Conservation (phyloP, 2,113 vertebrate genomes). For the Amblyopsis rosae region DNA sequence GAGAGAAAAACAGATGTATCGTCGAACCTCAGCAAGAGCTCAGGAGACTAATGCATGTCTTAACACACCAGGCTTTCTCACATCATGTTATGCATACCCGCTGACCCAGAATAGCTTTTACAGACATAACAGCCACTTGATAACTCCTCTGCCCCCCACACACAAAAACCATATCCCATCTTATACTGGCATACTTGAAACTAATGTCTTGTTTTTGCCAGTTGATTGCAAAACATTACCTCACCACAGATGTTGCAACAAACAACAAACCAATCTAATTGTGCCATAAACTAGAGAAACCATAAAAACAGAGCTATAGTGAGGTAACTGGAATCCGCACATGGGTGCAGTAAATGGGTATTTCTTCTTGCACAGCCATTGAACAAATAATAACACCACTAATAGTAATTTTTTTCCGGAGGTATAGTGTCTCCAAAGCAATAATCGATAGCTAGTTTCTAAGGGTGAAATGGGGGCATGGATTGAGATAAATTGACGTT, state of each 20-base stretch:
- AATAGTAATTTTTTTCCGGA: not conserved
- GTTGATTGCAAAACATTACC: not conserved
- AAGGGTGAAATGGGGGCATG: not conserved
- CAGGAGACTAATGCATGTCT: constrained; percentile 21
- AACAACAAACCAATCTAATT: not conserved
- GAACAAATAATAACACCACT: not conserved
- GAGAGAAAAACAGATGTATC: constrained; percentile 30
- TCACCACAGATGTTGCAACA: not conserved
- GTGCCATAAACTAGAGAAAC: not conserved
- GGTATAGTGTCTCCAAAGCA: not conserved
- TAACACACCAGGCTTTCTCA: constrained; percentile 2
- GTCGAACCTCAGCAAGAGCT: constrained; percentile 22
- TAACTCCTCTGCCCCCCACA: not conserved
- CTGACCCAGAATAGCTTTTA: constrained; percentile 3
- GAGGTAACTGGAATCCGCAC: not conserved
- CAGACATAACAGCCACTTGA: not conserved
- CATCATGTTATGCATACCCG: not conserved
- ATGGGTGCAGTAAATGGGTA: not conserved
- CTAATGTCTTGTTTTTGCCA: not conserved
- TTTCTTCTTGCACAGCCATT: not conserved
- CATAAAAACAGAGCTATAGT: not conserved
- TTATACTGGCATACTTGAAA: not conserved
- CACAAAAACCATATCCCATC: constrained; percentile 2
- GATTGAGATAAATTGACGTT: not conserved
- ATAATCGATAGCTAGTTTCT: not conserved